Evolutionary conservation across 1,140 invertebrate species (phyloP).

Genomic region (Helicoverpa zea): DNA sequence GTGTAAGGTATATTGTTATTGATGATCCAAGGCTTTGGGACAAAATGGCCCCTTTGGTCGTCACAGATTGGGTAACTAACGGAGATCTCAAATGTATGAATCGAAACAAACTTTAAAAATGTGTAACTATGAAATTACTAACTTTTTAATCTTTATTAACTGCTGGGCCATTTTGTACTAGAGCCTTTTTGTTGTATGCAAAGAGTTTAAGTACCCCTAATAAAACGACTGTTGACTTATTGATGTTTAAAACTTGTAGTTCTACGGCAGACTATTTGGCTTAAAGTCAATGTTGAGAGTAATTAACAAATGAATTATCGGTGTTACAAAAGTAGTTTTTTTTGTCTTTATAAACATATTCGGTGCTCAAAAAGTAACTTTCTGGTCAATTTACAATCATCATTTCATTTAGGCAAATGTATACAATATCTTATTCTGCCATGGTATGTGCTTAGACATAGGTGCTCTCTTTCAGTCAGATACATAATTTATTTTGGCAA

Average conservation of each 20-base stretch:
- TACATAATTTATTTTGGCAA: no score
- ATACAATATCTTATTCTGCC: no score
- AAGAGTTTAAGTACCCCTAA: background rate
- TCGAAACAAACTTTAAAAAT: no score
- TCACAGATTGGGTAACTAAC: background rate
- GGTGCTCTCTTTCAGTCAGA: no score
- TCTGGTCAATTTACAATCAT: no score
- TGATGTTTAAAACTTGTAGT: constrained; percentile 9
- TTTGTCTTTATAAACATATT: no score
- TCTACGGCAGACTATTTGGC: background rate
- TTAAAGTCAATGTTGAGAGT: background rate
- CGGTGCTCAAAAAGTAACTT: no score
- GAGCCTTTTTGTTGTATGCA: constrained; percentile 14
- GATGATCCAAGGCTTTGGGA: background rate
- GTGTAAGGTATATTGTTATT: constrained; percentile 76
- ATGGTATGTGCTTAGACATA: no score
- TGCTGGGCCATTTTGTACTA: background rate
- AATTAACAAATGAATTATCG: constrained; percentile 2
- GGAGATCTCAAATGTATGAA: background rate
- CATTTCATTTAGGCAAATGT: no score
- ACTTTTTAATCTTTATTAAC: no score
- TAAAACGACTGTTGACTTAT: constrained; percentile 3
- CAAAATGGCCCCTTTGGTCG: background rate
- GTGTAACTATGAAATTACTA: no score
- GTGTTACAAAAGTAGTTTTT: no score